Conservation (phyloP, 2,888 invertebrate species). For the Spilarctia lutea region DNA sequence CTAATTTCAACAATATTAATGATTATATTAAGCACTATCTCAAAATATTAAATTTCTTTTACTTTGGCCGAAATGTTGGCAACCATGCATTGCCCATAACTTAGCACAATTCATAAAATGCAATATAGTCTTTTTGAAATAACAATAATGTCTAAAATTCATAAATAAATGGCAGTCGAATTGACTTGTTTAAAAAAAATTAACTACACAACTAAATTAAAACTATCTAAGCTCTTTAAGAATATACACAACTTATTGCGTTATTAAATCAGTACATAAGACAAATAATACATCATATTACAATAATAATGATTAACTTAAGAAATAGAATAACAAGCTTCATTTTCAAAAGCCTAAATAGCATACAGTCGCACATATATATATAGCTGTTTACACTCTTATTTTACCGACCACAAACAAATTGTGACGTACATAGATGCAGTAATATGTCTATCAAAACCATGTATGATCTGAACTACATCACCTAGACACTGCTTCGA, state of each 20-base stretch:
- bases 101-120: slow-evolving; percentile 31
- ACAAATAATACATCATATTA: slow-evolving; percentile 14
- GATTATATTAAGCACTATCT: slow-evolving; percentile 24
- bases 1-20: slow-evolving; percentile 28
- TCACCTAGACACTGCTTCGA: background rate
- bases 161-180: slow-evolving; percentile 58
- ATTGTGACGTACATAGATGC: background rate
- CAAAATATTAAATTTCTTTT: slow-evolving; percentile 26
- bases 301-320: slow-evolving; percentile 21
- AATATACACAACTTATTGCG: slow-evolving; percentile 44
- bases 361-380: background rate
- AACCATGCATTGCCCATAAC: slow-evolving; percentile 37
- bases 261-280: slow-evolving; percentile 38
- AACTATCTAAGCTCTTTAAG: slow-evolving; percentile 45
- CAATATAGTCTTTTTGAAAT: slow-evolving; percentile 41
- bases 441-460: background rate
- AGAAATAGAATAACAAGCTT: slow-evolving; percentile 6
- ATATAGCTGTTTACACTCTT: background rate
- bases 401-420: background rate
- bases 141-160: slow-evolving; percentile 46
- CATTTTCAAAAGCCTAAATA: background rate
- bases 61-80: slow-evolving; percentile 50
- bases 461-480: background rate
- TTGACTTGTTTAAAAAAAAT: slow-evolving; percentile 34
- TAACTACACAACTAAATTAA: slow-evolving; percentile 31